Conservation (phyloP, 2,113 vertebrate species). For the Aleadryas rufinucha region DNA sequence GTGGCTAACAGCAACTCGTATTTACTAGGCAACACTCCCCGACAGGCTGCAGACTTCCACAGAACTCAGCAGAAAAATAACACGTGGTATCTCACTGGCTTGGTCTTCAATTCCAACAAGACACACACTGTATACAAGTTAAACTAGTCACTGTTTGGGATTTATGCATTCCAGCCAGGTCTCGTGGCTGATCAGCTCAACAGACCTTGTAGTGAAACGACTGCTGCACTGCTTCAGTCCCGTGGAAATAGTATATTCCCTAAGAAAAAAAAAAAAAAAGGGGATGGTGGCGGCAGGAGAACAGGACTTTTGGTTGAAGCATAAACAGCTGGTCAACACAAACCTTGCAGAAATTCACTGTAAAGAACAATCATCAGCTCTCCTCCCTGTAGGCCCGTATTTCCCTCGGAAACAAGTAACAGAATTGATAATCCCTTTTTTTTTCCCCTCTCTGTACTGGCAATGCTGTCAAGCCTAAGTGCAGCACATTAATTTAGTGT, state of each 20-base stretch:
- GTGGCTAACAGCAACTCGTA: background rate
- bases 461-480: background rate
- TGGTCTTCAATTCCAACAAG: background rate
- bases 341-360: slow-evolving; percentile 32
- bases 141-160: slow-evolving; percentile 37
- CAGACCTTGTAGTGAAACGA: slow-evolving; percentile 60
- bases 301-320: slow-evolving; percentile 44
- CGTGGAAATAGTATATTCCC: slow-evolving; percentile 50
- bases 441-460: background rate
- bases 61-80: slow-evolving; percentile 1
- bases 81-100: background rate
- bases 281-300: slow-evolving; percentile 38
- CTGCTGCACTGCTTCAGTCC: slow-evolving; percentile 50
- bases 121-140: slow-evolving; percentile 27
- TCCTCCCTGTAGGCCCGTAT: background rate
- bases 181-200: slow-evolving; percentile 46
- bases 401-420: background rate
- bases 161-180: slow-evolving; percentile 55
- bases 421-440: background rate
- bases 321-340: slow-evolving; percentile 45
- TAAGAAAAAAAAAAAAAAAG: slow-evolving; percentile 13
- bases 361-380: background rate
- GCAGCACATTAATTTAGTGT: background rate
- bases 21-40: background rate
- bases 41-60: background rate